phyloP scores from a whole-genome alignment of 2,113 vertebrate species.

The Channa maculata region DNA sequence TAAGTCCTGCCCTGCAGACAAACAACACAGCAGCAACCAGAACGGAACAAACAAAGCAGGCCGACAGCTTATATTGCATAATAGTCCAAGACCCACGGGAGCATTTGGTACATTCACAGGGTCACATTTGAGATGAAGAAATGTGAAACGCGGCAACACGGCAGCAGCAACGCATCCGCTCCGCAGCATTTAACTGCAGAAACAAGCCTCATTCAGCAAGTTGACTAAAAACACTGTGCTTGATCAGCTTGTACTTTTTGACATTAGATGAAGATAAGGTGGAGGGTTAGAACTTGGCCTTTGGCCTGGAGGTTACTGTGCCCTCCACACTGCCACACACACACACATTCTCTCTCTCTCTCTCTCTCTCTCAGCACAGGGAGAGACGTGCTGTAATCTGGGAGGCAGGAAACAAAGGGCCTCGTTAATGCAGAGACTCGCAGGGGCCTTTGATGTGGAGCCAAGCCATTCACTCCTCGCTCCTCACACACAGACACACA shows the following conservation, averaged over 20 bases:
- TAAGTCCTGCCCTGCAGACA: no score
- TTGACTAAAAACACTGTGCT: not conserved
- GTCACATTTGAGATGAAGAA: no score
- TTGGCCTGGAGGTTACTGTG: conserved; percentile 81
- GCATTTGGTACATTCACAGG: no score
- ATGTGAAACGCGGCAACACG: no score
- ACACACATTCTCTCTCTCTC: conserved; percentile 4
- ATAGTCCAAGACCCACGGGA: no score
- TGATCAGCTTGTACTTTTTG: conserved; percentile 22
- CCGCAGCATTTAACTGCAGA: not conserved
- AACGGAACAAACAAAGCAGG: no score
- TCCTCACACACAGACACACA: conserved; percentile 79
- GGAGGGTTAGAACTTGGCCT: conserved; percentile 69
- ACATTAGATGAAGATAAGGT: conserved; percentile 39
- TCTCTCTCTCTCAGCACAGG: conserved; percentile 71
- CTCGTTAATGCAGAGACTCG: conserved; percentile 95
- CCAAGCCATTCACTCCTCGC: conserved; percentile 90
- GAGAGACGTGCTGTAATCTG: conserved; percentile 92
- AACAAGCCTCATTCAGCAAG: not conserved
- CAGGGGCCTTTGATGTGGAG: conserved; percentile 92
- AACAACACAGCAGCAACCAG: no score
- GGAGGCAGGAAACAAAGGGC: conserved; percentile 93
- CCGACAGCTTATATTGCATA: no score
- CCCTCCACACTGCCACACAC: conserved; percentile 63
- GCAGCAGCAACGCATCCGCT: no score